phyloP scores from a whole-genome alignment of 1,140 invertebrate genomes.

The Drosophila carrolli region DNA sequence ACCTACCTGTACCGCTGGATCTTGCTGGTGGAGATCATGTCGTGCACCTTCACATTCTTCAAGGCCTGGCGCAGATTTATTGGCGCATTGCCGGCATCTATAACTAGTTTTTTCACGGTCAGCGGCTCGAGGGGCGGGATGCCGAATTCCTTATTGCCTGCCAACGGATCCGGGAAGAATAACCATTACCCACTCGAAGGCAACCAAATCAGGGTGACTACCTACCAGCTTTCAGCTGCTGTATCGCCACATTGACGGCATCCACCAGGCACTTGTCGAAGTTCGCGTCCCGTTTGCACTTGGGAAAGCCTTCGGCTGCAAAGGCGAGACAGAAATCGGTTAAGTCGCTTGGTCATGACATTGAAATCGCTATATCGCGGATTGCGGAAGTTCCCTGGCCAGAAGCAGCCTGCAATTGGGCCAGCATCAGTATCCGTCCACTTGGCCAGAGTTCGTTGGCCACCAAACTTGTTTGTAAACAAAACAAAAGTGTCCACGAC shows the following conservation, averaged over 20 bases:
- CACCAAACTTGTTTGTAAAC: slow-evolving; percentile 65
- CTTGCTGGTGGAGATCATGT: slow-evolving; percentile 85
- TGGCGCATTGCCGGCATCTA: slow-evolving; percentile 83
- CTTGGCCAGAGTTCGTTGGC: slow-evolving; percentile 70
- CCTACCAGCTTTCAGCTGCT: slow-evolving; percentile 72
- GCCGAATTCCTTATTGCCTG: slow-evolving; percentile 83
- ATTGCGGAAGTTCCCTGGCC: slow-evolving; percentile 54
- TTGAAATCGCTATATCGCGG: slow-evolving; percentile 51
- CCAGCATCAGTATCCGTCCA: slow-evolving; percentile 22
- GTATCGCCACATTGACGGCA: slow-evolving; percentile 76
- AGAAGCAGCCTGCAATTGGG: slow-evolving; percentile 59
- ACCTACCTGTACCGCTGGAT: slow-evolving; percentile 77
- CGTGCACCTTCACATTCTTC: slow-evolving; percentile 86
- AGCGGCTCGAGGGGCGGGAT: slow-evolving; percentile 83
- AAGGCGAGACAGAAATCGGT: slow-evolving; percentile 27
- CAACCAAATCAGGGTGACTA: background rate
- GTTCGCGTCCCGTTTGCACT: slow-evolving; percentile 79
- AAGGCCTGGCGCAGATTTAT: slow-evolving; percentile 86
- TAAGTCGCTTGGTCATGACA: slow-evolving; percentile 55
- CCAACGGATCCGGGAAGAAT: slow-evolving; percentile 21
- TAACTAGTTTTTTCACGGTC: slow-evolving; percentile 78
- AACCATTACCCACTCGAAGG: background rate
- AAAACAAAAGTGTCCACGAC: slow-evolving; percentile 47
- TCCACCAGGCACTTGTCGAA: slow-evolving; percentile 83
- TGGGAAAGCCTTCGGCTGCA: slow-evolving; percentile 71